These are phyloP conservation scores for Phortica magna DNA, from an alignment of 2,888 invertebrate species.

Conservation along the genomic window DNA sequence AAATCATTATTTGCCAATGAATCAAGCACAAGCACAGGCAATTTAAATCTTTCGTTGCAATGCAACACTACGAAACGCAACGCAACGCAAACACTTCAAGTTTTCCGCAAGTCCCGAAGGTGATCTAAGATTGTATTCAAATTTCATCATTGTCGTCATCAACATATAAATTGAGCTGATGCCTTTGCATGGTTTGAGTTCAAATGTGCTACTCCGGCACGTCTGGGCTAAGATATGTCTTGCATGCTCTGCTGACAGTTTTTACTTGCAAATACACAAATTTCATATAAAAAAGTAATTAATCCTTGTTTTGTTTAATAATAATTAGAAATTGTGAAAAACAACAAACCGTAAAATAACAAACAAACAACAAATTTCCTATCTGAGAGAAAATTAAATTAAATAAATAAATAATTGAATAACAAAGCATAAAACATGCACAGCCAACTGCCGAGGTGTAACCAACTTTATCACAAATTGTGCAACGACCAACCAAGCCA, in stretches of 20 bases:
- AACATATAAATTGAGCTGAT: slow-evolving; percentile 67
- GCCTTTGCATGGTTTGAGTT: background rate
- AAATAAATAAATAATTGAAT: slow-evolving; percentile 12
- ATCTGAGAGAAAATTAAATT: slow-evolving; percentile 13
- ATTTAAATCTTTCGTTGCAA: background rate
- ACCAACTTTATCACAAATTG: slow-evolving; percentile 3
- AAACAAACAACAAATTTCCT: background rate
- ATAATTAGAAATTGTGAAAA: slow-evolving; percentile 12
- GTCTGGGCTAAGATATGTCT: no score
- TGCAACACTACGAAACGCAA: background rate
- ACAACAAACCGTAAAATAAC: background rate
- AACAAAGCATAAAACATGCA: background rate
- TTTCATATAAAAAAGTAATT: slow-evolving; percentile 24
- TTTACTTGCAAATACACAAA: slow-evolving; percentile 16
- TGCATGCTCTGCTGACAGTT: background rate
- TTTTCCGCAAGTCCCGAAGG: slow-evolving; percentile 21
- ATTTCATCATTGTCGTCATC: slow-evolving; percentile 55
- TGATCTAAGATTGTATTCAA: slow-evolving; percentile 66
- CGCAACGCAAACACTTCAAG: slow-evolving; percentile 1
- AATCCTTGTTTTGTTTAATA: slow-evolving; percentile 17
- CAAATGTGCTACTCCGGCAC: background rate
- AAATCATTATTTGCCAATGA: slow-evolving; percentile 2
- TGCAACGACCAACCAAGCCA: background rate
- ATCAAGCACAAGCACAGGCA: background rate
- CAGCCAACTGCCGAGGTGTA: background rate